Evolutionary conservation across 92 coral and sea anemone genomes (phyloP), one percentile per base, ranked within the genome.

Genomic region (Palythoa heliodiscus): DNA sequence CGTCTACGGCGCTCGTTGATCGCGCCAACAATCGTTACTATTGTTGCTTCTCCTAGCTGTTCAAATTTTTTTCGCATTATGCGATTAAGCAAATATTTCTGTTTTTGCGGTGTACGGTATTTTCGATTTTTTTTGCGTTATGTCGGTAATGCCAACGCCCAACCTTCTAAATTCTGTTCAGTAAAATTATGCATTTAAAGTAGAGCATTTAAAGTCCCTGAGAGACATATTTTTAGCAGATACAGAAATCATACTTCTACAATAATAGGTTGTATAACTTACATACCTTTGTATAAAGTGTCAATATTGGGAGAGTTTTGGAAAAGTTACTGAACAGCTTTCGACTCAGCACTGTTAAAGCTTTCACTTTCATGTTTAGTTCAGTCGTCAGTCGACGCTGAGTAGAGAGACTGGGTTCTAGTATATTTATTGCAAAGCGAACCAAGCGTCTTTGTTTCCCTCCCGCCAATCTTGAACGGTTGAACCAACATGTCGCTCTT

Each of bases 351-450:
- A 17, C 7, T 11, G 40, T 20, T 20, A 3, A 24, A 77, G n/a
- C 17, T 2, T 19, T 58, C 71, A 38, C 8, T 77, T 17, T 52
- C 70, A 77, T 77, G 70, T 22, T 23, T 53, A n/a, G 29, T 10
- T 11, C 1, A 0, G 19, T 55, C 81, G 8, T 11, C 1, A 0
- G 19, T 55, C 81, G 8, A 38, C 12, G 61, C 16, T 7, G 47
- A 5, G 60, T 38, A 40, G 11, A 84, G 84, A 73, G 89, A 29
- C 86, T 87, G 89, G 89, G 86, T 8, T 52, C 78, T 67, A 78
- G 20, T 61, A n/a, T 13, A 19, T 76, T 53, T 5, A 74, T 0
- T 9, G 61, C 23, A 43, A 61, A 35, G 20, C 39, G 52, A 37
- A 3, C 14, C 13, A 53, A 53, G 22, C 14, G 10, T 10, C 68